A percentile compares a stretch with the other conserved stretches of the same genome.
phyloP scores from a whole-genome alignment of 2,797 vertebrate species.

The Acipenser oxyrinchus region DNA sequence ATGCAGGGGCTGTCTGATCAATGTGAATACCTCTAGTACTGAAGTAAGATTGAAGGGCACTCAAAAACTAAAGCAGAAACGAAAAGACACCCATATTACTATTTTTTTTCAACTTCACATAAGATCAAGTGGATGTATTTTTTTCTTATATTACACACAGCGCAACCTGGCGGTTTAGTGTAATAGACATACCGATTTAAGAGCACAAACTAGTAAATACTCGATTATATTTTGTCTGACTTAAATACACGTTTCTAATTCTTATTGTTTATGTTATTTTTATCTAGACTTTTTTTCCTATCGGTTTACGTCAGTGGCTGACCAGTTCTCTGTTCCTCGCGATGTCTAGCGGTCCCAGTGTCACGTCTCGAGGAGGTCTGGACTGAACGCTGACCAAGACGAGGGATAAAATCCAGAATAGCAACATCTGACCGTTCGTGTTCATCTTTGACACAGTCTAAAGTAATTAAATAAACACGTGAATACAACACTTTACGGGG shows the following conservation, averaged over 20 bases:
- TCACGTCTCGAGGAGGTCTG: conserved; percentile 10
- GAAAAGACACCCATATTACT: too few species aligned
- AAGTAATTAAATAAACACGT: neutral
- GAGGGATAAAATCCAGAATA: conserved; percentile 21
- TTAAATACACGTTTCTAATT: too few species aligned
- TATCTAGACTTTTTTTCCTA: neutral
- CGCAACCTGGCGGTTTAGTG: neutral
- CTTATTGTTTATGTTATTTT: neutral
- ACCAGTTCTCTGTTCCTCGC: conserved; percentile 33
- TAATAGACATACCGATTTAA: neutral
- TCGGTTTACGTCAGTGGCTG: neutral
- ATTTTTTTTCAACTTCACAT: too few species aligned
- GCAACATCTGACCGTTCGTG: conserved; percentile 6
- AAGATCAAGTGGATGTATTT: too few species aligned
- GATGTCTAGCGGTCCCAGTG: conserved; percentile 20
- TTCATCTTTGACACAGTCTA: conserved; percentile 22
- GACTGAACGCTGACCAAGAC: conserved; percentile 11
- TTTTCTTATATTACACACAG: neutral
- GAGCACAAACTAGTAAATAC: neutral
- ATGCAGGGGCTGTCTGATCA: conserved; percentile 23
- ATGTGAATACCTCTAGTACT: conserved; percentile 27
- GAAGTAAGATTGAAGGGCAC: conserved; percentile 31
- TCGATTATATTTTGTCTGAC: neutral
- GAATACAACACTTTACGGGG: too few species aligned
- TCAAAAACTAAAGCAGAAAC: conserved; percentile 24